Percentiles rank a stretch among this genome's conserved stretches.
phyloP scores from a whole-genome alignment of 2,797 vertebrate genomes.

The Phoxinus dragarum region DNA sequence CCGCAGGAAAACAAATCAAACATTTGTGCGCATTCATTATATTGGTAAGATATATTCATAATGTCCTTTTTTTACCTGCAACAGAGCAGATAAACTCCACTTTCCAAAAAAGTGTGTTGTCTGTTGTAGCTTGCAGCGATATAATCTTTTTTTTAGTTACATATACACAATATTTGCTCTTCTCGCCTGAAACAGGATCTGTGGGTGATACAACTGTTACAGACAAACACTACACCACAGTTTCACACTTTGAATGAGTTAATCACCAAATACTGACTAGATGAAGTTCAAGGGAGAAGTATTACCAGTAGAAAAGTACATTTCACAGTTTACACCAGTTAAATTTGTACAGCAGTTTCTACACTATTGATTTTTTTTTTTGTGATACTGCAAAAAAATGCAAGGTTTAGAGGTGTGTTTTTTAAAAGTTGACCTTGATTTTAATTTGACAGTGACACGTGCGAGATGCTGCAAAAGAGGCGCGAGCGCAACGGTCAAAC shows the following conservation, averaged over 20 bases:
- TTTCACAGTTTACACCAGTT: background rate
- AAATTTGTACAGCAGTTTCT: background rate
- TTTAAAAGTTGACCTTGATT: background rate
- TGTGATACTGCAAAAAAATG: background rate
- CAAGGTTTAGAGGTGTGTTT: background rate
- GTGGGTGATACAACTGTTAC: background rate
- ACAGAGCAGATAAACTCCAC: background rate
- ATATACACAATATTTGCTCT: background rate
- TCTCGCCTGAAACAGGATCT: background rate
- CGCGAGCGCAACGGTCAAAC: background rate
- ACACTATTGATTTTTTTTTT: background rate
- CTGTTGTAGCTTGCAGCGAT: too few relatives aligned
- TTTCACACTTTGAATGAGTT: background rate
- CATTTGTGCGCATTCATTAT: background rate
- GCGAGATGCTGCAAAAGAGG: too few relatives aligned
- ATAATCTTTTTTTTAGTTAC: background rate
- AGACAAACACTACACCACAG: background rate
- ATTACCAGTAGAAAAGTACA: background rate
- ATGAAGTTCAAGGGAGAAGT: background rate
- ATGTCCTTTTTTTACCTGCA: background rate
- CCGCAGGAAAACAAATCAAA: background rate
- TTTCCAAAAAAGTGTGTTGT: too few relatives aligned
- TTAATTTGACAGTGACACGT: background rate
- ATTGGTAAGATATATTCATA: background rate
- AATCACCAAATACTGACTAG: background rate